Evolutionary conservation across 1,140 invertebrate species (phyloP), one percentile per base, ranked within the genome.

Genomic region (Tetramorium simillimum): DNA sequence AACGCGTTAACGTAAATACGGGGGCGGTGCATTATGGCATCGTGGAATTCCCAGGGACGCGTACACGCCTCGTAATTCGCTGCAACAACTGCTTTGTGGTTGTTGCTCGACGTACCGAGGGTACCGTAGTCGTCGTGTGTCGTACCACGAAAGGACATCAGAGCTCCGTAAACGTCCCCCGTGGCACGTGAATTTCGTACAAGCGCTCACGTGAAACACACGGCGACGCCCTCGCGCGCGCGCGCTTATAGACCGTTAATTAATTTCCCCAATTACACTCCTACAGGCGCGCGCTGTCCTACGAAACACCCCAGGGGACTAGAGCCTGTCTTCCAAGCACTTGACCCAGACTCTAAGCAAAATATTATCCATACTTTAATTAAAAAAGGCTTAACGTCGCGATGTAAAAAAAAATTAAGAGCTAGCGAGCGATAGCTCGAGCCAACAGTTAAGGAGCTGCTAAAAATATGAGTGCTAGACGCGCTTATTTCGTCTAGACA

Each of bases 161-260:
- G 78, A 84, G 53, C 78, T 75, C 40, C 77, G 85, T 73, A 60
- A 67, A 89, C 40, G 76, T 76, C 76, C 70, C 76, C 40, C 37
- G 33, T 49, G 51, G 81, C 70, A 65, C 28, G 77, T 80, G 77
- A 75, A 85, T 76, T 84, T 67, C 69, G 76, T 72, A 72, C 49
- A 63, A 78, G 56, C 58, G 28, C 56, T 16, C 43, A 89, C 85
- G 46, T 24, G 37, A 60, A 33, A 76, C 84, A 60, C 43, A 24
- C 72, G 62, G 12, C 62, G 9, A 49, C 58, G 58, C 77, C 81
- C 58, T 37, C 58, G 69, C 28, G 40, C 73, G 89, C 58, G 69
- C 28, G 40, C 73, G 89, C 89, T 90, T 90, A 90, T 90, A 86
- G 89, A 88, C 89, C 86, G 89, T 90, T 90, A 90, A 90, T 90